Conservation (phyloP, 2,888 invertebrate species). For the Theretra japonica region DNA sequence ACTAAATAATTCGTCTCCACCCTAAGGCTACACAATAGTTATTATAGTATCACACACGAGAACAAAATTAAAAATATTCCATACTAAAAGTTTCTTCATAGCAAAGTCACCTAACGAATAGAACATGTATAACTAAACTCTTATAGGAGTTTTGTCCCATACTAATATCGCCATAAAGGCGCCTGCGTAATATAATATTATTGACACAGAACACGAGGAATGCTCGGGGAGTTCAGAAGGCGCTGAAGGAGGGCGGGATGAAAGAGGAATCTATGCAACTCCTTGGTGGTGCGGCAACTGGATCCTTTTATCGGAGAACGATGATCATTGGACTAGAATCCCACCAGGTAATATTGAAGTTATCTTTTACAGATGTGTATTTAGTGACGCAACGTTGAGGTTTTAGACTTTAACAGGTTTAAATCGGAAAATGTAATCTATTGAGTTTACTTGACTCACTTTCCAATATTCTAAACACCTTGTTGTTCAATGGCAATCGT, state of each 20-base stretch:
- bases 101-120: not conserved
- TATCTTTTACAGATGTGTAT: not conserved
- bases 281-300: conserved; percentile 91
- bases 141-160: not conserved
- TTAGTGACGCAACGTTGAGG: too few species aligned
- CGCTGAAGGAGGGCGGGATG: conserved; percentile 80
- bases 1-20: too few species aligned
- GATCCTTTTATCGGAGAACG: conserved; percentile 84
- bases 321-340: conserved; percentile 77
- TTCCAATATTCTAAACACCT: too few species aligned
- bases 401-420: too few species aligned
- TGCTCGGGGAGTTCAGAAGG: conserved; percentile 79
- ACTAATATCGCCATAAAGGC: not conserved
- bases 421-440: too few species aligned
- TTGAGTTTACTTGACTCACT: too few species aligned
- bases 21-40: too few species aligned
- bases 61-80: not conserved
- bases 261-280: conserved; percentile 91
- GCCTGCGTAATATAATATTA: conserved; percentile 1
- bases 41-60: too few species aligned
- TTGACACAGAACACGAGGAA: conserved; percentile 83
- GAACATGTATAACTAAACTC: not conserved
- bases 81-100: not conserved
- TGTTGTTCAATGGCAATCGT: too few species aligned
- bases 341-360: conserved; percentile 66